Evolutionary conservation across 2,888 invertebrate species (phyloP).

Genomic region (Trimorus sp.): DNA sequence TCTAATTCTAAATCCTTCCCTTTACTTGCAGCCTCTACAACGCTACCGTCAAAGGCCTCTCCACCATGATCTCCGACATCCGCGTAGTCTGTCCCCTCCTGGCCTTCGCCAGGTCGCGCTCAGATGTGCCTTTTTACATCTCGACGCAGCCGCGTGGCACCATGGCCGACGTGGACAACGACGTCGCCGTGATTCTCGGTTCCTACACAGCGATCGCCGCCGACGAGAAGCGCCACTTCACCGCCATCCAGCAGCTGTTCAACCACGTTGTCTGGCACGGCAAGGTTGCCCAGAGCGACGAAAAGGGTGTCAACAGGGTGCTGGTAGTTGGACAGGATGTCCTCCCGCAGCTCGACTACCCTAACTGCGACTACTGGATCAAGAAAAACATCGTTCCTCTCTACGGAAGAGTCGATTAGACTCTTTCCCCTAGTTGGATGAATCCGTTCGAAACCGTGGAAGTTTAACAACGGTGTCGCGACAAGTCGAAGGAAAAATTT

Average conservation of each 20-base stretch:
- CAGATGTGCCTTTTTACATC: slow-evolving; percentile 88
- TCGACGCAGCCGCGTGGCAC: slow-evolving; percentile 85
- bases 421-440: too few relatives aligned
- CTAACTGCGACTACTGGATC: slow-evolving; percentile 90
- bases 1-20: too few relatives aligned
- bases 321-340: slow-evolving; percentile 89
- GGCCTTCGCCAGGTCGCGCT: slow-evolving; percentile 85
- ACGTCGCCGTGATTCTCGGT: slow-evolving; percentile 90
- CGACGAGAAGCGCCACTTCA: slow-evolving; percentile 88
- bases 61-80: slow-evolving; percentile 89
- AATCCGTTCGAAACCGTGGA: too few relatives aligned
- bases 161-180: slow-evolving; percentile 86
- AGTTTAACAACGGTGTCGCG: too few relatives aligned
- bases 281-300: slow-evolving; percentile 85
- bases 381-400: slow-evolving; percentile 88
- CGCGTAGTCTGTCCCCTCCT: slow-evolving; percentile 91
- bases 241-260: slow-evolving; percentile 91
- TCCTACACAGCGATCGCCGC: slow-evolving; percentile 88
- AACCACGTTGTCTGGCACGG: slow-evolving; percentile 91
- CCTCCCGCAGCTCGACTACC: slow-evolving; percentile 85
- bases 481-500: too few relatives aligned
- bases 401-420: slow-evolving; percentile 89
- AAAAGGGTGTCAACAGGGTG: slow-evolving; percentile 82
- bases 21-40: slow-evolving; percentile 83
- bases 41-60: slow-evolving; percentile 86